Percentiles rank a stretch among this genome's conserved stretches.
phyloP scores from a whole-genome alignment of 2,888 invertebrate genomes.

The Nasonia oneida region DNA sequence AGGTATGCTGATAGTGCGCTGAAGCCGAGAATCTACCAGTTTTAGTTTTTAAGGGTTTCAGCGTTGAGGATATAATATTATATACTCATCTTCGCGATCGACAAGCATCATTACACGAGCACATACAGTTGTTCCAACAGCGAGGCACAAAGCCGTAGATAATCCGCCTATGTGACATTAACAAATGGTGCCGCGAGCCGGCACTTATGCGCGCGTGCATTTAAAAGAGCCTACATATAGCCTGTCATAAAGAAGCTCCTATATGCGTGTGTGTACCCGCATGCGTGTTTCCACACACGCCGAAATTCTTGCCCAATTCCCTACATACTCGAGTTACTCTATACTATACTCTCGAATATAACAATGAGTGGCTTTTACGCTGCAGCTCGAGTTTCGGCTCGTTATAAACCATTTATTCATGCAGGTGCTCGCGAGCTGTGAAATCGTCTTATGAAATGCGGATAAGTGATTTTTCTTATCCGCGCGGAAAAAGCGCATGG shows the following conservation, averaged over 20 bases:
- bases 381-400: background rate
- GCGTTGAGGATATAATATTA: too few relatives aligned
- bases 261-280: background rate
- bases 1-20: too few relatives aligned
- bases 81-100: too few relatives aligned
- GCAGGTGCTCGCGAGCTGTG: background rate
- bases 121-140: background rate
- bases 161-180: background rate
- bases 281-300: background rate
- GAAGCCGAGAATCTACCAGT: too few relatives aligned
- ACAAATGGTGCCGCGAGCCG: background rate
- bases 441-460: slow-evolving; percentile 20
- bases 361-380: background rate
- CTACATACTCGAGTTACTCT: background rate
- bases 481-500: background rate
- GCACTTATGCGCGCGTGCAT: background rate
- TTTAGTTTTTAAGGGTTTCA: too few relatives aligned
- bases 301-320: slow-evolving; percentile 5
- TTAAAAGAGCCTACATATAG: background rate
- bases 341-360: background rate
- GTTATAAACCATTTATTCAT: background rate
- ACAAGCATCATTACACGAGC: too few relatives aligned
- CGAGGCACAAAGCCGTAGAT: background rate
- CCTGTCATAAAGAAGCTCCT: background rate
- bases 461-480: slow-evolving; percentile 12